Evolutionary conservation across 2,113 vertebrate species (phyloP), one percentile per base, ranked within the genome.

Genomic region (Ptyas mucosa): DNA sequence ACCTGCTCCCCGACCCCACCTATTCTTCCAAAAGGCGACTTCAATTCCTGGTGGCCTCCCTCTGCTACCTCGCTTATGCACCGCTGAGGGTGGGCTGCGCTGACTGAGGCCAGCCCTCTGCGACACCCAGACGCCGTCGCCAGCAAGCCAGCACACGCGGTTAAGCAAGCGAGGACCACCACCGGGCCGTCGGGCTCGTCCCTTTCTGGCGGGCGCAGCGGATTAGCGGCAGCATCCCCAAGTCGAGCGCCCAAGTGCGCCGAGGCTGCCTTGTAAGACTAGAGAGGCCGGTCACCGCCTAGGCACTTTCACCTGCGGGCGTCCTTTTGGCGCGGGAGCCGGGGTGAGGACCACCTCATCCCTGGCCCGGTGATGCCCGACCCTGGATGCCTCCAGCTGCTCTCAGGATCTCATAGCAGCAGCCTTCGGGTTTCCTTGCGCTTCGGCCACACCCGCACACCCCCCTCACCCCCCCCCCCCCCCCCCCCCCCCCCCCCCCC

Each of bases 401-500:
- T 81, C 69, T 20, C 34, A 21, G 75, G 75, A 21, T 43, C 43
- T 3, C 34, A 43, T 3, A 1, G 75, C 75, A 81, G 34, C 75
- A 43, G 75, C 75, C 75, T 20, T 81, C 34, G 75, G 34, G 34
- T 81, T 81, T 75, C n/a, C 69, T 75, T 75, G 8, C 6, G 61
- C n/a, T 39, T 81, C 7, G 75, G 75, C 75, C 75, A 81, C 75
- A 81, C 34, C 75, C 75, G 75, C 69, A 34, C 26, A 5, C 15
- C 29, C n/a, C 14, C 14, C 0, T 14, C 58, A 2, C 2, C 15
- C 69, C n/a, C n/a, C n/a, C n/a, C n/a, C n/a, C 15, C 29, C n/a
- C 14, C 14, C 0, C 2, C 15, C 69, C 15, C 29, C n/a, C 14
- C 14, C 0, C 29, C 58, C 0, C 2, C 15, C 69, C 11, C 69